Base-by-base conservation (phyloP, 1,140 invertebrate species). In the Pentalonia nigronervosa region DNA sequence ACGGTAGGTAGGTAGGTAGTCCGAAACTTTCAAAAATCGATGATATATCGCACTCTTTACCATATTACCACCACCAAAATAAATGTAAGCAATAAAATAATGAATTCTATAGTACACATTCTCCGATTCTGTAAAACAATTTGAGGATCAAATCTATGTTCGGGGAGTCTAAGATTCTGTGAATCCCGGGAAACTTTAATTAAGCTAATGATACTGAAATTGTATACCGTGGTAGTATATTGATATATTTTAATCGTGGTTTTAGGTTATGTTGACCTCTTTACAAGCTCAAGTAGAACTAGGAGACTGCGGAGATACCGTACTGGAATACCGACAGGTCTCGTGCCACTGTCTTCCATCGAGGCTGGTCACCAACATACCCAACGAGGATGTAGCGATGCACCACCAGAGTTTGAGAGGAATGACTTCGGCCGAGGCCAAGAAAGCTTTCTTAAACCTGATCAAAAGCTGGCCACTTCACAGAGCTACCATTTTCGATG, bases 391-490 rank as follows among this genome's bases (percentile, higher is more conserved):
- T 7, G 97, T 99, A 11, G 96, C 97, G 4, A 97, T 98, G 95
- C 98, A 98, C 94, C 98, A 99, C 95, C 97, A 98, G 95, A 97
- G 97, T 67, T 96, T 99, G 88, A 96, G 97, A 90, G 98, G 98
- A 94, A 98, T 99, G 96, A 96, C 97, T 67, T 96, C 97, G 7
- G 96, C 97, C 1, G 97, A 98, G 95, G 97, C 98, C 2, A 98
- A 99, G 95, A 97, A 99, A 95, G 97, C 98, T 4, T 99, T 99
- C 95, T 96, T 99, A n/a, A 99, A 99, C 95, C 96, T 99, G 11
- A 98, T 99, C 92, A 97, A 98, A 95, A 98, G 97, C 89, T 99
- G 98, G 98, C 98, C 98, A 20, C 96, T 99, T 83, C 98, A 99
- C 94, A 97, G 97, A 94, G 98, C 98, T 8, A 99, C 98, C 14